phyloP scores from a whole-genome alignment of 2,888 invertebrate genomes.

The Stenurella melanura region DNA sequence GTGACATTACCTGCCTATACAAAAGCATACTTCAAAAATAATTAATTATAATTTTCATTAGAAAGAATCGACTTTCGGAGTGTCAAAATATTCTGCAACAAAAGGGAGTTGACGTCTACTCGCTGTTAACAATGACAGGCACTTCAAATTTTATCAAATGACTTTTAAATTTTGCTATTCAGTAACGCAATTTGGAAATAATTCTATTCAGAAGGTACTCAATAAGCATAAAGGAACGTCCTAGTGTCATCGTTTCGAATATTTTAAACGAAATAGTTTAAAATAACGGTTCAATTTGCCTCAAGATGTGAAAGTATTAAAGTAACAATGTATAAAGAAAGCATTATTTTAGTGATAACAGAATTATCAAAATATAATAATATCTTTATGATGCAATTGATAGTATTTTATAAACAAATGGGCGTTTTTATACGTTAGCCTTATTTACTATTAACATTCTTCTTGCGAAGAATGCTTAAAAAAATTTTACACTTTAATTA shows the following conservation, averaged over 20 bases:
- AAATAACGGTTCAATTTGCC: neutral
- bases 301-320: neutral
- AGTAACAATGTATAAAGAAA: too few species aligned
- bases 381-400: too few species aligned
- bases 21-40: constrained; percentile 49
- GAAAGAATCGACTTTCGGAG: constrained; percentile 55
- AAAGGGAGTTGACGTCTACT: constrained; percentile 58
- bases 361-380: too few species aligned
- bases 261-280: constrained; percentile 16
- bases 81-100: constrained; percentile 61
- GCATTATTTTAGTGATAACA: too few species aligned
- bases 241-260: constrained; percentile 42
- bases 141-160: constrained; percentile 59
- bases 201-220: constrained; percentile 50
- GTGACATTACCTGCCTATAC: constrained; percentile 50
- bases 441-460: constrained; percentile 37
- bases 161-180: constrained; percentile 61
- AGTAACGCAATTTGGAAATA: constrained; percentile 57
- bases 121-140: constrained; percentile 49
- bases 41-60: constrained; percentile 48
- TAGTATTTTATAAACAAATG: neutral
- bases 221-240: constrained; percentile 45
- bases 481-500: constrained; percentile 38
- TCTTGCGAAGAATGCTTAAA: constrained; percentile 23
- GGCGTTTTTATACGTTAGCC: constrained; percentile 20